Base-by-base conservation (phyloP, 2,797 vertebrate genomes). In the Myiotriccus ornatus region DNA sequence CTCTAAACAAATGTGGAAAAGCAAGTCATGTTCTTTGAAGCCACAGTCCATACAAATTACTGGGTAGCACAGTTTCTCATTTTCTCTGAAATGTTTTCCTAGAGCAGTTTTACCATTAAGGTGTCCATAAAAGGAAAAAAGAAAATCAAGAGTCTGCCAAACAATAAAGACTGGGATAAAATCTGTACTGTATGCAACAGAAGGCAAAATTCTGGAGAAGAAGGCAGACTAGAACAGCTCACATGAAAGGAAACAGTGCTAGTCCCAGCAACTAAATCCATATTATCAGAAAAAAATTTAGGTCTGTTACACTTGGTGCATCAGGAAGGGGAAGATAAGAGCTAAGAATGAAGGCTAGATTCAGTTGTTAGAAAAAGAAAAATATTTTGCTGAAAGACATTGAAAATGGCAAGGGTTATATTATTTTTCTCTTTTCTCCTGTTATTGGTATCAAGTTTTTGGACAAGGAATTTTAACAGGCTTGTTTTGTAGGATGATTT, bases 41-140 rank as follows among this genome's bases (percentile, higher is more conserved):
- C 25, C 63, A 25, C 30, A 60, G 19, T 19, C 62, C 9, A 28
- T 35, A 73, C 23, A 77, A 81, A 95, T 62, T 94, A 34, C 37
- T 76, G 56, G 9, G 16, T 65, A 43, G n/a, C 34, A 73, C 34
- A 57, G 11, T 88, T 86, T 87, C 53, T 89, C 1, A 30, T 93
- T 96, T 94, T 80, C 49, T 79, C 50, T 62, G 46, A 83, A 69
- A 65, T 71, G 7, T 56, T 93, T 94, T 93, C 53, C 73, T 87
- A 47, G 21, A 80, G 32, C 53, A 24, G 14, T 71, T 73, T 94
- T 24, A 30, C 50, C 37, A 41, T 89, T 78, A 73, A 69, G 22
- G 41, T 75, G 16, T 47, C 53, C 3, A 5, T 88, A 84, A 84
- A 2, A 17, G 71, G 46, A 12, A 43, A 67, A 47, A 44, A 70